Percentiles rank a stretch among this genome's conserved stretches.
Evolutionary conservation across 2,797 vertebrate genomes (phyloP).

Genomic region (Cyclura pinguis): DNA sequence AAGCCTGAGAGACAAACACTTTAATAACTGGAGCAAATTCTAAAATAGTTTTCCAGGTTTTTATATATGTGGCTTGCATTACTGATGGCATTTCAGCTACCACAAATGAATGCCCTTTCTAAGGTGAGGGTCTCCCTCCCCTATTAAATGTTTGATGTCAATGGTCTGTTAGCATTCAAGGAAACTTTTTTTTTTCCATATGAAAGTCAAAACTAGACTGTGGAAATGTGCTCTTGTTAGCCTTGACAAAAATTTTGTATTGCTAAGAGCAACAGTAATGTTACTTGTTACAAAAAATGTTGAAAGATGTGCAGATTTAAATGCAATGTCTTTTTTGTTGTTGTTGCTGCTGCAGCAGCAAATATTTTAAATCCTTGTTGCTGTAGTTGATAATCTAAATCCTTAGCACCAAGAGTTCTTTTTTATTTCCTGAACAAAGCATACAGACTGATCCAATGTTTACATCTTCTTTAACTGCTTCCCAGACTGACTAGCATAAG

Average conservation of each 20-base stretch:
- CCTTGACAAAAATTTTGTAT: conserved; percentile 49
- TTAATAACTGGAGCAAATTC: not conserved
- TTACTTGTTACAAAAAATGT: not conserved
- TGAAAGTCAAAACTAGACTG: not conserved
- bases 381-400: not conserved
- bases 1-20: not conserved
- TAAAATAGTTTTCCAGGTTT: not conserved
- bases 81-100: conserved; percentile 40
- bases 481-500: not conserved
- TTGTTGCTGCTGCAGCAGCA: too few relatives aligned
- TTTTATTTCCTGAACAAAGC: not conserved
- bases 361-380: not conserved
- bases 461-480: not conserved
- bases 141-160: conserved; percentile 43
- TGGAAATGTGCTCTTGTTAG: conserved; percentile 52
- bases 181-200: conserved; percentile 40
- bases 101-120: conserved; percentile 37
- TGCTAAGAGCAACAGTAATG: conserved; percentile 43
- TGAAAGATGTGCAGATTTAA: conserved; percentile 5
- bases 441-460: not conserved
- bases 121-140: not conserved
- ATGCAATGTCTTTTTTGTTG: too few relatives aligned
- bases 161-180: conserved; percentile 40
- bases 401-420: not conserved
- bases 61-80: not conserved